Conservation (phyloP, 1,140 invertebrate genomes). For the Leptinotarsa texana region DNA sequence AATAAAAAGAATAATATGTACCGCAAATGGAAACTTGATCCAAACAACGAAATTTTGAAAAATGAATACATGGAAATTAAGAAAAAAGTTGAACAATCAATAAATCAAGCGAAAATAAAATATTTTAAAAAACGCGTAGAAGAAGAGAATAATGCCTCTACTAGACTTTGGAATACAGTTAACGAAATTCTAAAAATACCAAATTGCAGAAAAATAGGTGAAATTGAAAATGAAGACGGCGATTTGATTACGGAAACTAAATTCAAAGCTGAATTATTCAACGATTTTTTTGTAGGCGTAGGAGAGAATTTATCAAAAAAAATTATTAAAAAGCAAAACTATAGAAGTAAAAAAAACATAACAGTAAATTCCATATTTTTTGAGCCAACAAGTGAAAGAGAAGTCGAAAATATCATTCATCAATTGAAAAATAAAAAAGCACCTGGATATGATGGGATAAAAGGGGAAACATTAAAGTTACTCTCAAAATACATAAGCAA, state of each 20-base stretch:
- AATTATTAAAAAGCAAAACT: not conserved
- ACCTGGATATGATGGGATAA: conserved; percentile 11
- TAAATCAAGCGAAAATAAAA: not conserved
- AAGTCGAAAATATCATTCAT: conserved; percentile 3
- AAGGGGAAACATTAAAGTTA: not conserved
- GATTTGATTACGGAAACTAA: not conserved
- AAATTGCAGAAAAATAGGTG: not conserved
- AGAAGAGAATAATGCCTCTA: conserved; percentile 1
- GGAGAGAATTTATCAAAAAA: not conserved
- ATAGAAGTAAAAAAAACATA: not conserved
- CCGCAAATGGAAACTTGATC: not conserved
- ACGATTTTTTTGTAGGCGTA: not conserved
- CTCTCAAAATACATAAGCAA: not conserved
- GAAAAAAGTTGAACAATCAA: not conserved
- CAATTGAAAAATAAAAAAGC: not conserved
- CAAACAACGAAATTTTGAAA: conserved; percentile 2
- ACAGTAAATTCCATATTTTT: not conserved
- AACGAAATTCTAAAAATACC: conserved; percentile 5
- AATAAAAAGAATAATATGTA: conserved; percentile 9
- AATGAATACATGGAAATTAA: not conserved
- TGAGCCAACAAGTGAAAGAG: conserved; percentile 4
- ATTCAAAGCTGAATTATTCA: not conserved
- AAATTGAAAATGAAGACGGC: not conserved
- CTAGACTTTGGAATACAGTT: not conserved
- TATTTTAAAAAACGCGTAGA: conserved; percentile 3